Evolutionary conservation across 2,888 invertebrate species (phyloP), one percentile per base, ranked within the genome.

Genomic region (Watsonalla binaria): DNA sequence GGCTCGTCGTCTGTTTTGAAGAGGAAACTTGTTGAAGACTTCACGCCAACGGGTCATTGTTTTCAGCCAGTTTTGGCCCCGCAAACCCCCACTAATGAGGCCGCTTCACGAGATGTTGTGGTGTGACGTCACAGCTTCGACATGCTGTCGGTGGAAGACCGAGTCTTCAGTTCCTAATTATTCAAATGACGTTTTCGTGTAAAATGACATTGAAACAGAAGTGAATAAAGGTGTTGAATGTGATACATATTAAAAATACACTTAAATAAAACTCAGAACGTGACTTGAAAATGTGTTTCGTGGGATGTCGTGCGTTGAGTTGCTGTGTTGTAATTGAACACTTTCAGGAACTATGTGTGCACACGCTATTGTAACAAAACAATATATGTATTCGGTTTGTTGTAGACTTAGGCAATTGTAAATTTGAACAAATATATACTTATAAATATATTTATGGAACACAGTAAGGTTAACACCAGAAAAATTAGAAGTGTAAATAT

Each of bases 91-190:
- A 77, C 80, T 60, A 91, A 86, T 60, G 89, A 86, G 51, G 70
- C 81, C 11, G 78, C 80, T 55, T 76, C 89, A 6, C 84, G 91
- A 59, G 92, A 92, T 72, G 93, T 93, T 61, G 92, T 93, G 61
- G 93, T 93, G 92, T 93, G 93, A 93, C 93, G 92, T 85, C 92
- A 92, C 78, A 92, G 92, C 80, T 91, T 91, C 71, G 92, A 92
- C 74, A 88, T 91, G 86, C 86, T 92, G 79, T 91, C 91, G 70
- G 79, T 90, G 65, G 90, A 91, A 82, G 88, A 90, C 86, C 90
- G 91, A 82, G 83, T 86, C 80, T 85, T 87, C 82, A 91, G 91
- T 92, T 91, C 90, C 91, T 91, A 91, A 90, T 80, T 72, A 76
- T 73, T 79, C 77, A 75, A 77, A 84, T 80, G 72, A 74, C 68